Conservation (phyloP, 1,140 invertebrate genomes). For the Brachionus rubens region DNA sequence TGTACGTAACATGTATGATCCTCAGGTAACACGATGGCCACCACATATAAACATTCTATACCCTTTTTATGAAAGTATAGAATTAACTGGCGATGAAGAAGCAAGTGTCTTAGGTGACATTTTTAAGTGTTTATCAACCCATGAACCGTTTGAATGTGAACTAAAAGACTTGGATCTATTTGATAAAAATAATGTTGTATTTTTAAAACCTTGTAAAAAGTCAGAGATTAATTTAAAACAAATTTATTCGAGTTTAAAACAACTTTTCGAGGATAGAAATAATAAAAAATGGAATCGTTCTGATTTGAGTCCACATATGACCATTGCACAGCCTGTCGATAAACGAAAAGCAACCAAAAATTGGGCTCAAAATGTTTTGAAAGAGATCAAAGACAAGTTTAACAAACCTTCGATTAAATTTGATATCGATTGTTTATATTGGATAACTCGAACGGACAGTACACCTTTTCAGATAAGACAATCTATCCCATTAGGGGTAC, state of each 20-base stretch:
- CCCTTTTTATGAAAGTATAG: slow-evolving; percentile 39
- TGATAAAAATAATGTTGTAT: slow-evolving; percentile 32
- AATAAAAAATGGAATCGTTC: slow-evolving; percentile 4
- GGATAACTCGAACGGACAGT: slow-evolving; percentile 14
- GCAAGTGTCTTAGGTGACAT: background rate
- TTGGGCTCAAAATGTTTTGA: background rate
- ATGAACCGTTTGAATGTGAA: background rate
- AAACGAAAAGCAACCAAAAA: background rate
- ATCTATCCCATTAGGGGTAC: background rate
- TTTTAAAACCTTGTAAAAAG: background rate
- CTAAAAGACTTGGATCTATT: slow-evolving; percentile 3
- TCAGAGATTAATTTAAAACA: background rate
- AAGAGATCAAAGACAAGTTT: background rate
- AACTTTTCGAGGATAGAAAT: background rate
- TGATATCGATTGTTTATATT: slow-evolving; percentile 21
- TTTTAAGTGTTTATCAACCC: background rate
- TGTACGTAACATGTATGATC: background rate
- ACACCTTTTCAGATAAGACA: slow-evolving; percentile 33
- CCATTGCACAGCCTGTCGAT: slow-evolving; percentile 31
- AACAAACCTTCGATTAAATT: background rate
- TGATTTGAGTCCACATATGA: slow-evolving; percentile 30
- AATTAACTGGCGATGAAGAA: background rate
- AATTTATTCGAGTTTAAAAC: slow-evolving; percentile 13
- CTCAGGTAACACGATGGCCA: slow-evolving; percentile 34
- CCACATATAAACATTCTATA: slow-evolving; percentile 38